Percentiles rank a stretch among this genome's conserved stretches.
Conservation (phyloP, 37 sponge, comb jelly and placozoan species). For the Oopsacas minuta region DNA sequence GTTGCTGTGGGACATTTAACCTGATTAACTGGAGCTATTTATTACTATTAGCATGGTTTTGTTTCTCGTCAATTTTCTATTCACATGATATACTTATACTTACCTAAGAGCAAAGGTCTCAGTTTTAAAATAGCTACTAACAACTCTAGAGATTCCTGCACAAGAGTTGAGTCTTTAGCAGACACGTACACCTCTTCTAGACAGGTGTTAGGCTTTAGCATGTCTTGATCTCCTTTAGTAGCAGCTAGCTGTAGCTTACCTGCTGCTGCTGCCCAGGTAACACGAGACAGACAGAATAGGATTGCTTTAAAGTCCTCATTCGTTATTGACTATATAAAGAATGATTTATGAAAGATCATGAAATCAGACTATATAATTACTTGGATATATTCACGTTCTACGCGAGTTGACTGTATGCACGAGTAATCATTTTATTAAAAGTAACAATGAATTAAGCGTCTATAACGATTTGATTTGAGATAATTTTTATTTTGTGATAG, state of each 20-base stretch:
- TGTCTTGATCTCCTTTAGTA: background rate
- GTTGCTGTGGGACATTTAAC: background rate
- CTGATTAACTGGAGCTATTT: constrained; percentile 3
- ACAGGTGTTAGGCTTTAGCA: background rate
- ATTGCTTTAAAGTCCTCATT: constrained; percentile 52
- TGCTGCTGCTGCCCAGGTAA: constrained; percentile 61
- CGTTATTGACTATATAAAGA: constrained; percentile 42
- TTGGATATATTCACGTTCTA: too few species aligned
- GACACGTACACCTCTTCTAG: constrained; percentile 16
- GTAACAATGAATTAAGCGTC: too few species aligned
- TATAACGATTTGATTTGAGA: too few species aligned
- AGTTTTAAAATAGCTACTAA: constrained; percentile 58
- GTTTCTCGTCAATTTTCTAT: too few species aligned
- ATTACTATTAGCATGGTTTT: background rate
- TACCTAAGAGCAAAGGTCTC: constrained; percentile 35
- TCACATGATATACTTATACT: too few species aligned
- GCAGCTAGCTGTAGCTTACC: constrained; percentile 61
- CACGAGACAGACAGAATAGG: constrained; percentile 45
- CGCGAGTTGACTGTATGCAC: too few species aligned
- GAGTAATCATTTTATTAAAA: too few species aligned
- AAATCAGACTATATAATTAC: too few species aligned
- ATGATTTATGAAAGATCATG: too few species aligned
- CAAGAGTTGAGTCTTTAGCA: constrained; percentile 52
- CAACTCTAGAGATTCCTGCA: constrained; percentile 54
- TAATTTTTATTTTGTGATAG: too few species aligned